phyloP scores from a whole-genome alignment of 2,797 vertebrate genomes.

The Microhierax caerulescens region DNA sequence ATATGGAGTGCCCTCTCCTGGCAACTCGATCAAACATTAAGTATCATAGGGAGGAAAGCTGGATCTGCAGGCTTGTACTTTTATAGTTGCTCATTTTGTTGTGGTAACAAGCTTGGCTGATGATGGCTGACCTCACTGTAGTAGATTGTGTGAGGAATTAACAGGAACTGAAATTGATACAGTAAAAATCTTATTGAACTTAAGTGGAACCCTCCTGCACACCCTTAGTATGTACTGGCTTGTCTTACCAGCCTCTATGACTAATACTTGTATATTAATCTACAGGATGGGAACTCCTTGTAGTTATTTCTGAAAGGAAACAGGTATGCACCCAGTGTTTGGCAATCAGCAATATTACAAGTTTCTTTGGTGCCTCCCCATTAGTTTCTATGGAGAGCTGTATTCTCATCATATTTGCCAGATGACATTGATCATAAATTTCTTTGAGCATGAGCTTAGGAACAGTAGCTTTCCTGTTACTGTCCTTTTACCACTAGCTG shows the following conservation, averaged over 20 bases:
- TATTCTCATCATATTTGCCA: neutral
- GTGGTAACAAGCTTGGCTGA: neutral
- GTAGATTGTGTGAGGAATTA: neutral
- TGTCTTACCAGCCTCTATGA: neutral
- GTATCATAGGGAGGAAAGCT: neutral
- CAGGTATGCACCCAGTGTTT: neutral
- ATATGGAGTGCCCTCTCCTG: neutral
- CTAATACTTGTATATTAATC: neutral
- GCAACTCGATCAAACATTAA: neutral
- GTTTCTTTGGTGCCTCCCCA: neutral
- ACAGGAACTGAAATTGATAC: neutral
- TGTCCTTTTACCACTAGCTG: neutral
- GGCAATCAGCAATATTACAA: neutral
- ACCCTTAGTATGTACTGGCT: neutral
- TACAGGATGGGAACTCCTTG: neutral
- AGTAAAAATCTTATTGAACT: neutral
- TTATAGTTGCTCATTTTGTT: neutral
- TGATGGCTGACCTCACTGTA: neutral
- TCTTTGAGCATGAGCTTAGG: neutral
- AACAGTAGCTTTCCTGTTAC: neutral
- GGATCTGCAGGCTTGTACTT: neutral
- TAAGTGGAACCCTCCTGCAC: neutral
- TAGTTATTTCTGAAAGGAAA: neutral
- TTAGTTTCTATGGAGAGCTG: neutral
- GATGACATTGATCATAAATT: neutral